Evolutionary conservation across 2,888 invertebrate genomes (phyloP), one percentile per base, ranked within the genome.

Genomic region (Papilio elwesi): DNA sequence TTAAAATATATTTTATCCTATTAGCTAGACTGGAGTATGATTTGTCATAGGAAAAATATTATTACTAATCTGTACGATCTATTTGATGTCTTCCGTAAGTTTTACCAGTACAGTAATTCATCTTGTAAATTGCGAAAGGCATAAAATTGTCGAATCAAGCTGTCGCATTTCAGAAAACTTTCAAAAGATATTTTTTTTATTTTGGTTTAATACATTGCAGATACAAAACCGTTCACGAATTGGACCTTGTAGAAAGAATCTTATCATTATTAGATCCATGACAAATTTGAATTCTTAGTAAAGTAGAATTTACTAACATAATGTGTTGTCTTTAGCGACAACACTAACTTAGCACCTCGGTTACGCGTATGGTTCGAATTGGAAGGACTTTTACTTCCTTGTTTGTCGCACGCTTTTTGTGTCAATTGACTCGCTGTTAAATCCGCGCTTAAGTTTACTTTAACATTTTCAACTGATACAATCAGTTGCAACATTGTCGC

Each of bases 301-400:
- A 76, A 75, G 74, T 73, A 73, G 71, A 69, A 63, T 77, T 79
- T 77, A 81, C 80, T 78, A 82, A 76, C 72, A 74, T 75, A 75
- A 77, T 70, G 74, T 83, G 83, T 74, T 73, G 63, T 12, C 76
- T 84, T 89, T 87, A 87, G 87, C 84, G 84, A 90, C 84, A 78
- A 71, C 67, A 73, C 75, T 75, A 77, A 75, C 75, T 74, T 80
- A 80, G 84, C 84, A 82, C 83, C 78, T 74, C 66, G 74, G 74
- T 74, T 74, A 75, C 59, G 68, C 75, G 71, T 77, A 82, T 87
- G 86, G 88, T 87, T 88, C 4, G 26, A 85, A 83, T 83, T 81
- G 82, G 70, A 85, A 86, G 86, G 85, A 85, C 87, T 87, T 87
- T 89, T 88, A 90, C 90, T 90, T 91, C 90, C 91, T 83, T 71